These are phyloP conservation scores for Diprion similis DNA, from an alignment of 1,140 invertebrate genomes.

Conservation along the genomic window DNA sequence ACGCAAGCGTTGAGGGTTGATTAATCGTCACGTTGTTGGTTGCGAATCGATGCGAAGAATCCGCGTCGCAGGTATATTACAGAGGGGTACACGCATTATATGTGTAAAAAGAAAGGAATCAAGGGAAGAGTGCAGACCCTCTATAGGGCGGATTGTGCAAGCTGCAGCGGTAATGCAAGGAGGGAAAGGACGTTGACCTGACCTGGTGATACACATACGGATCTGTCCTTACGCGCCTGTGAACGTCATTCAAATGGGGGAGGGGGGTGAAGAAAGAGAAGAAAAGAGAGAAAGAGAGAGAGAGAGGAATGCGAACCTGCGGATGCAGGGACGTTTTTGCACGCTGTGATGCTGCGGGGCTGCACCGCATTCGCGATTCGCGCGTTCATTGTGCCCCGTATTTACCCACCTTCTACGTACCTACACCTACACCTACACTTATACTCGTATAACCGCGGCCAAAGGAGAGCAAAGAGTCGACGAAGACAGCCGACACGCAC, in stretches of 20 bases:
- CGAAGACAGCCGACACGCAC: too few relatives aligned
- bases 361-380: too few relatives aligned
- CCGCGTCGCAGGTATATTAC: neutral
- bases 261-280: slow-evolving; percentile 12
- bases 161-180: slow-evolving; percentile 19
- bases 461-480: too few relatives aligned
- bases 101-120: neutral
- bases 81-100: too few relatives aligned
- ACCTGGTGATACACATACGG: slow-evolving; percentile 63
- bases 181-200: slow-evolving; percentile 60
- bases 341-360: too few relatives aligned
- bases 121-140: neutral
- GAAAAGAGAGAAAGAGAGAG: slow-evolving; percentile 21
- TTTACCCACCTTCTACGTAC: too few relatives aligned
- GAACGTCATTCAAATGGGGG: slow-evolving; percentile 21
- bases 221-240: slow-evolving; percentile 46
- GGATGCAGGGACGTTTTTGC: slow-evolving; percentile 23
- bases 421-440: too few relatives aligned
- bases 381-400: too few relatives aligned
- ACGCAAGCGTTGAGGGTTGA: too few relatives aligned
- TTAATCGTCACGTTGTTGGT: too few relatives aligned
- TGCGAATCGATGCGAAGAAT: neutral
- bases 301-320: slow-evolving; percentile 46
- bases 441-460: too few relatives aligned
- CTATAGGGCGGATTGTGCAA: slow-evolving; percentile 18